phyloP scores from a whole-genome alignment of 2,888 invertebrate species.

The Amblyteles armatorius region DNA sequence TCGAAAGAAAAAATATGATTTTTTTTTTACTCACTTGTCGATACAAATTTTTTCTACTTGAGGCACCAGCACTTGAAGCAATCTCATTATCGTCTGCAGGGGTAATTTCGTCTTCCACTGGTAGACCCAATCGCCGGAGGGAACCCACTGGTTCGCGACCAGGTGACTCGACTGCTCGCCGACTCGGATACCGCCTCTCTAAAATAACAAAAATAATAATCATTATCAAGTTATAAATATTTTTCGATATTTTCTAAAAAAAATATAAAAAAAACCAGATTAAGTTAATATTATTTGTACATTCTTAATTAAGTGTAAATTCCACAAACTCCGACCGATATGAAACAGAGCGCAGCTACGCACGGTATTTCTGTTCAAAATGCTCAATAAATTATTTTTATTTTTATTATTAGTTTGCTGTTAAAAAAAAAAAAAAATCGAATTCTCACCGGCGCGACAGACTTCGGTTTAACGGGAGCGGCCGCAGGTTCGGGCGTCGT shows the following conservation, averaged over 20 bases:
- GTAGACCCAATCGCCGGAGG: conserved; percentile 97
- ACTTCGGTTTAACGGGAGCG: conserved; percentile 71
- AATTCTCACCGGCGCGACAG: conserved; percentile 82
- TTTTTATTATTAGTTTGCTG: no score
- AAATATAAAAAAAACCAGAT: no score
- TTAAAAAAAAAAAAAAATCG: no score
- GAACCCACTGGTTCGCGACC: conserved; percentile 89
- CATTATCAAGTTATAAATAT: no score
- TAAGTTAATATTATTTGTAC: no score
- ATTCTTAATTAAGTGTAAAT: no score
- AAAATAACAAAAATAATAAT: conserved; percentile 58
- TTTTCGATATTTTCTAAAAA: no score
- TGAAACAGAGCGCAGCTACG: no score
- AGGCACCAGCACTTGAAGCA: conserved; percentile 98
- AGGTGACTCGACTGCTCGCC: conserved; percentile 81
- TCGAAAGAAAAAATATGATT: background rate
- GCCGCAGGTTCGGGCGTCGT: conserved; percentile 66
- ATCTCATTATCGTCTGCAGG: conserved; percentile 99
- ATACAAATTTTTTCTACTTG: conserved; percentile 99
- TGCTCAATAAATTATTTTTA: no score
- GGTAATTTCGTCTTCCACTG: conserved; percentile 99
- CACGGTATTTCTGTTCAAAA: no score
- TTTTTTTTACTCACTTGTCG: conserved; percentile 84
- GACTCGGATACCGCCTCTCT: conserved; percentile 89
- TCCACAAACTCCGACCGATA: no score